Conservation (phyloP, 2,113 vertebrate genomes). For the Lagenorhynchus albirostris region DNA sequence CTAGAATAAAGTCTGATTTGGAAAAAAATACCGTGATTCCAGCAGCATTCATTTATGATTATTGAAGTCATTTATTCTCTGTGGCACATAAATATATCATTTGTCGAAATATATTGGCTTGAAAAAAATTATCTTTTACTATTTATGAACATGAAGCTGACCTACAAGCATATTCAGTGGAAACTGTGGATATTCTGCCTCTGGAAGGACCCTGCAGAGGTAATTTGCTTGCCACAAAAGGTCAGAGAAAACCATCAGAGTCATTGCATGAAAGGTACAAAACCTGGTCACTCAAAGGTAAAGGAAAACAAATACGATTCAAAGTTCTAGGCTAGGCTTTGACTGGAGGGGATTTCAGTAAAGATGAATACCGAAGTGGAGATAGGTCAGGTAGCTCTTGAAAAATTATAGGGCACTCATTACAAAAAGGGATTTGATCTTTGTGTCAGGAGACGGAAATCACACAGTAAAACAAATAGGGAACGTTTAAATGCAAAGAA, state of each 20-base stretch:
- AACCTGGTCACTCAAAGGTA: not conserved
- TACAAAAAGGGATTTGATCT: not conserved
- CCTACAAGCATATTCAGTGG: not conserved
- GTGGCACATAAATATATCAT: slow-evolving; percentile 14
- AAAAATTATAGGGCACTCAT: not conserved
- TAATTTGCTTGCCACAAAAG: not conserved
- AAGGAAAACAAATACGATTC: not conserved
- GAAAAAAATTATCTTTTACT: slow-evolving; percentile 27
- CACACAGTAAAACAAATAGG: not conserved
- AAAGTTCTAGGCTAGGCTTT: not conserved
- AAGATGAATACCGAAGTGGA: not conserved
- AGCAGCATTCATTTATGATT: slow-evolving; percentile 49
- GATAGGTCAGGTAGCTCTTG: not conserved
- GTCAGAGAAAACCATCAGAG: not conserved
- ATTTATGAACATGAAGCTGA: slow-evolving; percentile 1
- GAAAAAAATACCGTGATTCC: slow-evolving; percentile 27
- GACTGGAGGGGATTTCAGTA: not conserved
- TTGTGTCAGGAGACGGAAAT: not conserved
- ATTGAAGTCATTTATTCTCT: slow-evolving; percentile 47
- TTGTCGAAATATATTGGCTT: slow-evolving; percentile 24
- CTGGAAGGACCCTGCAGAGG: not conserved
- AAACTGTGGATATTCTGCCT: not conserved
- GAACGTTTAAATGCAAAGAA: not conserved
- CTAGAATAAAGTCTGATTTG: slow-evolving; percentile 59
- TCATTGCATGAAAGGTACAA: not conserved